These are phyloP conservation scores for Dicrostonyx torquatus DNA, from an alignment of 2,797 vertebrate species.

Conservation along the genomic window DNA sequence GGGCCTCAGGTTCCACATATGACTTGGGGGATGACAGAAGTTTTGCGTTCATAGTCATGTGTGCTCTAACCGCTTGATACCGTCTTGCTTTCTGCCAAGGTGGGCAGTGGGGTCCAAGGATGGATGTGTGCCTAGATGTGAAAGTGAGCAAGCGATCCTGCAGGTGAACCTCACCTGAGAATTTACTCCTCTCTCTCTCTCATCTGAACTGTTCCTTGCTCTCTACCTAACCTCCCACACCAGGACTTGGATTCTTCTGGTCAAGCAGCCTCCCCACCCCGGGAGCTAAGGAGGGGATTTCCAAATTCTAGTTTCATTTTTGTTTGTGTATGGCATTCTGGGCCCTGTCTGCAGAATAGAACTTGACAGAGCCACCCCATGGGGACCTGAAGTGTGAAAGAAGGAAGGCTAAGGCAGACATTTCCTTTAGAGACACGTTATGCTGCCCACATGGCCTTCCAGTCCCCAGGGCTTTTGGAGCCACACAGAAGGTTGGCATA, in stretches of 20 bases:
- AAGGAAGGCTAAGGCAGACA: background rate
- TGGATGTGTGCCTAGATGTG: background rate
- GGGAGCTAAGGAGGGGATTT: conserved; percentile 33
- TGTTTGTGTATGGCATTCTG: background rate
- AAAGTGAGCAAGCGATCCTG: background rate
- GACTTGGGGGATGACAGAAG: background rate
- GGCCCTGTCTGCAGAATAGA: background rate
- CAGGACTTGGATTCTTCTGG: background rate
- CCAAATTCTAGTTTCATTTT: conserved; percentile 46
- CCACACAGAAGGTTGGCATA: background rate
- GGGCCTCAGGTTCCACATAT: background rate
- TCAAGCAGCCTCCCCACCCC: fast-evolving
- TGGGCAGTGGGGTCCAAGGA: background rate
- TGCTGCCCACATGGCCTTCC: background rate
- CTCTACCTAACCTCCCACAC: background rate
- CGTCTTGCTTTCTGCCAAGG: background rate
- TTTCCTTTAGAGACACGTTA: background rate
- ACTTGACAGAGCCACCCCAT: background rate
- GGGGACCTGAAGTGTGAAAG: background rate
- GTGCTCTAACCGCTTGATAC: background rate
- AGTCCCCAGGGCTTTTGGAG: background rate
- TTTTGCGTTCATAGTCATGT: fast-evolving
- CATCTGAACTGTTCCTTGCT: background rate
- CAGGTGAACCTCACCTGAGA: background rate
- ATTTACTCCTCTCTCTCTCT: background rate